Conservation (phyloP, 1,140 invertebrate species). For the Euura saliciscinereae region DNA sequence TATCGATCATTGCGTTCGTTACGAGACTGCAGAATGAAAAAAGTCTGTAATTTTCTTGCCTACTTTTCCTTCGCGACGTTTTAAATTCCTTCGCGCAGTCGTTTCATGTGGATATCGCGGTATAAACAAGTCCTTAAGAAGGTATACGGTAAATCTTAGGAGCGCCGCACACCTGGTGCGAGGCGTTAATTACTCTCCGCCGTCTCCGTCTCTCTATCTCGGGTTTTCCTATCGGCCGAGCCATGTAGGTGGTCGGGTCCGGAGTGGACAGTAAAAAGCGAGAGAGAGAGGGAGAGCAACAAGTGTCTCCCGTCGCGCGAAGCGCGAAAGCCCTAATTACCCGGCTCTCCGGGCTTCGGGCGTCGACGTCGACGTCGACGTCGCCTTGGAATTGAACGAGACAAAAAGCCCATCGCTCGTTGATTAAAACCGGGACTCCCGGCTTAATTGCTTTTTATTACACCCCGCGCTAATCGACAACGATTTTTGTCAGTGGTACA, state of each 20-base stretch:
- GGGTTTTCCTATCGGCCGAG: background rate
- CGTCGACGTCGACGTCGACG: conserved; percentile 50
- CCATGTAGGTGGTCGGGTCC: conserved; percentile 10
- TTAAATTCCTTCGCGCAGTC: no score
- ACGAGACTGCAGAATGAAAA: no score
- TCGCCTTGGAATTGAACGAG: conserved; percentile 21
- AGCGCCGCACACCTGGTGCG: conserved; percentile 35
- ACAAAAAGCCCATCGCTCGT: background rate
- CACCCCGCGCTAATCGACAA: background rate
- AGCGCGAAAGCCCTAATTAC: conserved; percentile 54
- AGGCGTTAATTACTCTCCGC: conserved; percentile 43
- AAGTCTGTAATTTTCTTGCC: no score
- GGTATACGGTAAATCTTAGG: no score
- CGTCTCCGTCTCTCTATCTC: conserved; percentile 18
- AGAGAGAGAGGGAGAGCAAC: conserved; percentile 38
- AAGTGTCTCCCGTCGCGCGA: conserved; percentile 54
- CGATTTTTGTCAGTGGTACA: conserved; percentile 63
- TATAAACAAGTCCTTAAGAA: conserved; percentile 44
- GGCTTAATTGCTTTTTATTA: background rate
- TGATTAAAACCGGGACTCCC: background rate
- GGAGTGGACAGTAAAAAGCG: conserved; percentile 26
- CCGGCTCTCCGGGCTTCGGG: conserved; percentile 36
- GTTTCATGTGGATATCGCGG: no score
- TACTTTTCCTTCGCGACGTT: no score
- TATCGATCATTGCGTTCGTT: no score